Conservation (phyloP, 2,113 vertebrate genomes). For the Caretta caretta region DNA sequence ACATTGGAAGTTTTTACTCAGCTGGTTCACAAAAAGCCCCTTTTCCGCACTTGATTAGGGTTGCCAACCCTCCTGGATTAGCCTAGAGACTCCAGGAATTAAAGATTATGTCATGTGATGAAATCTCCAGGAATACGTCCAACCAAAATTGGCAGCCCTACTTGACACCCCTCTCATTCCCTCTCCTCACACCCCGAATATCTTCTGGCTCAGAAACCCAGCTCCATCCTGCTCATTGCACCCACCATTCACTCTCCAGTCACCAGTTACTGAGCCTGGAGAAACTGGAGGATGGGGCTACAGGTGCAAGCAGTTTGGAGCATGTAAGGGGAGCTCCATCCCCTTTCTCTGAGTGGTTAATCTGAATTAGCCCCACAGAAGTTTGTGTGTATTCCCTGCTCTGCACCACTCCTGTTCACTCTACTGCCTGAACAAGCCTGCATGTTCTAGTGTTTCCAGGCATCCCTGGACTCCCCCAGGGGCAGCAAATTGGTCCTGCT, state of each 20-base stretch:
- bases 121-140: too few relatives aligned
- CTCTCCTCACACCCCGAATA: background rate
- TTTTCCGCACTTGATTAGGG: background rate
- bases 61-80: too few relatives aligned
- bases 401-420: background rate
- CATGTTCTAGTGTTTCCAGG: background rate
- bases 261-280: background rate
- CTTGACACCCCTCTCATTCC: background rate
- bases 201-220: constrained; percentile 13
- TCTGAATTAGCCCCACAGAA: constrained; percentile 40
- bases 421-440: background rate
- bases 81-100: too few relatives aligned
- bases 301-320: constrained; percentile 24
- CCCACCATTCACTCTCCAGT: constrained; percentile 39
- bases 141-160: too few relatives aligned
- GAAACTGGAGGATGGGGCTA: constrained; percentile 19
- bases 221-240: background rate
- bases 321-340: constrained; percentile 1
- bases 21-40: background rate
- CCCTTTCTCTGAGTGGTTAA: constrained; percentile 34
- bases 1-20: background rate
- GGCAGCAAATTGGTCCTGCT: background rate
- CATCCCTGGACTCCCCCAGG: background rate
- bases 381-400: background rate
- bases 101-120: too few relatives aligned